Percentiles rank a stretch among this genome's conserved stretches.
These are phyloP conservation scores for Gymnothorax reevesii DNA, from an alignment of 2,797 vertebrate species.

Conservation along the genomic window DNA sequence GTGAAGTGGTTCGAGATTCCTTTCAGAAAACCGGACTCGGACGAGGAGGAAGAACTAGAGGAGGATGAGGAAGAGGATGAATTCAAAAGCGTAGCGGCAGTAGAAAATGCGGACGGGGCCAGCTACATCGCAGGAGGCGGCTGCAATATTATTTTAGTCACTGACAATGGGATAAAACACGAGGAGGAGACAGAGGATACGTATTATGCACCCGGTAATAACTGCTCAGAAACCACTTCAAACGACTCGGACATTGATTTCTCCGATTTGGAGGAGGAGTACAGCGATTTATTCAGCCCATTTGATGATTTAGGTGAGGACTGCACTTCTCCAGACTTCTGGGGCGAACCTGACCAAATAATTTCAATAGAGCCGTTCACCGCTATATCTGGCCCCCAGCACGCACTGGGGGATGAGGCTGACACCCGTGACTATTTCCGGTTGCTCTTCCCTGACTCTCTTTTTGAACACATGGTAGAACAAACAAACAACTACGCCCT, in stretches of 20 bases:
- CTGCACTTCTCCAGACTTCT: conserved; percentile 76
- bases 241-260: conserved; percentile 84
- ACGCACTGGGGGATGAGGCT: conserved; percentile 79
- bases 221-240: conserved; percentile 77
- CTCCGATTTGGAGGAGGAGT: conserved; percentile 81
- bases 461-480: conserved; percentile 86
- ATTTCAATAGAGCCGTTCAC: conserved; percentile 77
- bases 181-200: conserved; percentile 78
- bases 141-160: conserved; percentile 80
- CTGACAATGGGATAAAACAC: conserved; percentile 77
- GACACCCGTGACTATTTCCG: conserved; percentile 85
- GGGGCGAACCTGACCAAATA: conserved; percentile 81
- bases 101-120: conserved; percentile 70
- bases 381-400: conserved; percentile 77
- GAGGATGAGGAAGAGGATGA: conserved; percentile 59
- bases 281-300: conserved; percentile 72
- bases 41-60: conserved; percentile 73
- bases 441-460: conserved; percentile 83
- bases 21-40: conserved; percentile 72
- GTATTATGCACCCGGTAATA: conserved; percentile 75
- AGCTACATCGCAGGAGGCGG: conserved; percentile 73
- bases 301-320: conserved; percentile 72
- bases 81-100: conserved; percentile 53
- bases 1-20: conserved; percentile 85
- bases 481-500: conserved; percentile 87